phyloP scores from a whole-genome alignment of 2,888 invertebrate genomes.

The Diaprepes abbreviatus region DNA sequence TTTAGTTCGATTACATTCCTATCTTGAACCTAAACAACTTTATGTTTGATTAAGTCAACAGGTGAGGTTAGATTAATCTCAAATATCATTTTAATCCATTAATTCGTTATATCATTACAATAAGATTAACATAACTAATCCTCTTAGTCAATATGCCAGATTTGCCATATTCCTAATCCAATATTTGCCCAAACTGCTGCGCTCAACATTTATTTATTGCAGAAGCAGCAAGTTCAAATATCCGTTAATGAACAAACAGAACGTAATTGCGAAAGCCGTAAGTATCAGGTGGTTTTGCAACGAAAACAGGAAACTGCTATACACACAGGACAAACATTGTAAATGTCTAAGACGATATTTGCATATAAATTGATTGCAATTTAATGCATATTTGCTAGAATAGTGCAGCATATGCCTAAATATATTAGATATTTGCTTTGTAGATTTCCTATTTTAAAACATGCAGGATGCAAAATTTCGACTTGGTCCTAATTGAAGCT shows the following conservation, averaged over 20 bases:
- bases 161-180: slow-evolving; percentile 3
- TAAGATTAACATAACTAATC: neutral
- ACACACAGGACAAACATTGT: neutral
- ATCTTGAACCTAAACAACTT: too few species aligned
- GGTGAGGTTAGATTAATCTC: too few species aligned
- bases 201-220: slow-evolving; percentile 14
- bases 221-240: slow-evolving; percentile 11
- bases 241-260: slow-evolving; percentile 21
- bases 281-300: neutral
- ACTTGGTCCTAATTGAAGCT: too few species aligned
- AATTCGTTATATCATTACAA: neutral
- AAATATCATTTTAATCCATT: too few species aligned
- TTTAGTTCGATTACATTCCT: too few species aligned
- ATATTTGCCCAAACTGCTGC: slow-evolving; percentile 5
- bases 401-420: too few species aligned
- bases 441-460: too few species aligned
- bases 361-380: neutral
- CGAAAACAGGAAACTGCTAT: neutral
- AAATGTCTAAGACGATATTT: neutral
- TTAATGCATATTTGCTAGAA: neutral
- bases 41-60: too few species aligned
- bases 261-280: slow-evolving; percentile 1
- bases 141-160: slow-evolving; percentile 8
- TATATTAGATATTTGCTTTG: too few species aligned
- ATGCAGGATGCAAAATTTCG: too few species aligned